phyloP scores from a whole-genome alignment of 2,797 vertebrate species.

The Chelon labrosus region DNA sequence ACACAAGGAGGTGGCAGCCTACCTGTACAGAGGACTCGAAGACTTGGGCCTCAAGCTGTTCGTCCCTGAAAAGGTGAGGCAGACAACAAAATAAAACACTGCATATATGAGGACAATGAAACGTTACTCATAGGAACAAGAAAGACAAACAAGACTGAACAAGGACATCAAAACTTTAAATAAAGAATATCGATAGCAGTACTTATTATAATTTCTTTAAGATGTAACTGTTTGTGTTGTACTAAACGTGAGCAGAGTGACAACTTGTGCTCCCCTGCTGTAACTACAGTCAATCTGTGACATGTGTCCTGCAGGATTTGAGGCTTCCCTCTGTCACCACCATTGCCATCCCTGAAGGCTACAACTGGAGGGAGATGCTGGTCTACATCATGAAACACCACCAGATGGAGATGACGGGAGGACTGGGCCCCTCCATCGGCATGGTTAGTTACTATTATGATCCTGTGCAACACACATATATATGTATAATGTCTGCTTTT shows the following conservation, averaged over 20 bases:
- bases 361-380: slow-evolving; percentile 90
- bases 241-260: neutral
- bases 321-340: slow-evolving; percentile 95
- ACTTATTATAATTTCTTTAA: neutral
- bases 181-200: neutral
- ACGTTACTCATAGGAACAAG: neutral
- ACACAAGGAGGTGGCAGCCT: slow-evolving; percentile 85
- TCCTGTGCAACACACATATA: neutral
- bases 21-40: slow-evolving; percentile 87
- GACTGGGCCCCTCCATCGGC: slow-evolving; percentile 91
- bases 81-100: neutral
- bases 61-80: slow-evolving; percentile 89
- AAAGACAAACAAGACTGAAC: neutral
- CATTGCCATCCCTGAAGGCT: slow-evolving; percentile 88
- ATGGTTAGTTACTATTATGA: slow-evolving; percentile 83
- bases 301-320: slow-evolving; percentile 79
- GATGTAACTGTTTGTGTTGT: neutral
- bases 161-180: too few species aligned
- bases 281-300: neutral
- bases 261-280: neutral
- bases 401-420: slow-evolving; percentile 91
- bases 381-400: slow-evolving; percentile 89
- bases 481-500: neutral
- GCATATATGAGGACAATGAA: neutral
- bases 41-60: slow-evolving; percentile 92